These are phyloP conservation scores for Olivierus martensii DNA, from an alignment of 1,140 invertebrate species.

Conservation along the genomic window DNA sequence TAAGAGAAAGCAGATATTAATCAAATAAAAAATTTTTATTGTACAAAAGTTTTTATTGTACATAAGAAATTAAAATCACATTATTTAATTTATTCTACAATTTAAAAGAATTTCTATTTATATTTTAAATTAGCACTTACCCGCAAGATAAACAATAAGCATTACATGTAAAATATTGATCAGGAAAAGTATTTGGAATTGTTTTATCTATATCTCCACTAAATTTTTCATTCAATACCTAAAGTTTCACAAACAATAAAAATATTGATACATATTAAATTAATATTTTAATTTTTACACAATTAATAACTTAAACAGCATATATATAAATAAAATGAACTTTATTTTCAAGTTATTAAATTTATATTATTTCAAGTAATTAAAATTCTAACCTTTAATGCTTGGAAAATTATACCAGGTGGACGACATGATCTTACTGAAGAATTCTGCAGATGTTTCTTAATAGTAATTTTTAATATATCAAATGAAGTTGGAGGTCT, in stretches of 20 bases:
- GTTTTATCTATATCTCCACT: slow-evolving; percentile 48
- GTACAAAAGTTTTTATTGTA: no score
- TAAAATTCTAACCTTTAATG: slow-evolving; percentile 40
- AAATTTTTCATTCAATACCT: slow-evolving; percentile 62
- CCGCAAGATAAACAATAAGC: slow-evolving; percentile 55
- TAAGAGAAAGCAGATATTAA: no score
- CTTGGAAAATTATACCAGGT: slow-evolving; percentile 47
- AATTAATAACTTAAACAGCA: no score
- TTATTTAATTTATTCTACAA: no score
- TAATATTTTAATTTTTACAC: no score
- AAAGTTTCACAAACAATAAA: slow-evolving; percentile 11
- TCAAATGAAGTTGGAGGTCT: slow-evolving; percentile 40
- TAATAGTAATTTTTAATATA: slow-evolving; percentile 35
- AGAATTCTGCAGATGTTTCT: slow-evolving; percentile 47
- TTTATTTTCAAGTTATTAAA: no score
- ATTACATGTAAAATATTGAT: slow-evolving; percentile 66
- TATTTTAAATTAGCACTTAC: slow-evolving; percentile 16
- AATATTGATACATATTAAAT: no score
- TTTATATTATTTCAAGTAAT: no score
- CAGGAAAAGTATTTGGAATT: slow-evolving; percentile 50
- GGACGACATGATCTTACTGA: slow-evolving; percentile 49
- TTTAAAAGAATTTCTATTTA: no score
- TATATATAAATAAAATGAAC: no score
- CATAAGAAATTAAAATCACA: no score
- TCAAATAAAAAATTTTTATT: no score